Conservation (phyloP, 2,797 vertebrate species). For the Meda fulgida region DNA sequence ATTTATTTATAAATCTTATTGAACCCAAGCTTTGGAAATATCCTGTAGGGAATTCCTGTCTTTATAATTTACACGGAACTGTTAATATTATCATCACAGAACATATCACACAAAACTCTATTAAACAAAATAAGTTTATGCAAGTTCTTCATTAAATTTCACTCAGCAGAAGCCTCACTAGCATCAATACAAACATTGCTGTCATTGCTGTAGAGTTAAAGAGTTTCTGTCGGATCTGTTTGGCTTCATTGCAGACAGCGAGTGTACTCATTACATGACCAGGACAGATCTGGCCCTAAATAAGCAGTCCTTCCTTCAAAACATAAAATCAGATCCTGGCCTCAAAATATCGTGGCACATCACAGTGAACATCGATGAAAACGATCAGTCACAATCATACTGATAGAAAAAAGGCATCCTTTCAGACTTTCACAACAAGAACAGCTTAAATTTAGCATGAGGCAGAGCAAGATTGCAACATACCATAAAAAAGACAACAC, state of each 20-base stretch:
- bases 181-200: constrained; percentile 30
- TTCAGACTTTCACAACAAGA: constrained; percentile 58
- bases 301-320: constrained; percentile 13
- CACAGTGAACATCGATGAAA: constrained; percentile 77
- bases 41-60: too few species aligned
- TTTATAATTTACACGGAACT: neutral
- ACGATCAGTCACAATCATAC: constrained; percentile 64
- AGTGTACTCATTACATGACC: neutral
- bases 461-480: constrained; percentile 60
- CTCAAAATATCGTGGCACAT: constrained; percentile 64
- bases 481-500: constrained; percentile 64
- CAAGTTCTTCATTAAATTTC: neutral
- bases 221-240: constrained; percentile 14
- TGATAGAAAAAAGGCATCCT: constrained; percentile 60
- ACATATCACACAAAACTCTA: neutral
- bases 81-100: neutral
- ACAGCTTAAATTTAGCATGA: constrained; percentile 61
- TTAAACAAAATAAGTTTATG: neutral
- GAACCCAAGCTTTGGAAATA: neutral
- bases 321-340: constrained; percentile 40
- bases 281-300: neutral
- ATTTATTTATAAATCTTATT: neutral
- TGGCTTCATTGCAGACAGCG: neutral
- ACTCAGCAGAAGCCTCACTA: neutral
- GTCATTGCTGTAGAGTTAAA: constrained; percentile 23